A percentile compares a stretch with the other conserved stretches of the same genome.
Evolutionary conservation across 2,113 vertebrate species (phyloP).

Genomic region (Lutjanus erythropterus): DNA sequence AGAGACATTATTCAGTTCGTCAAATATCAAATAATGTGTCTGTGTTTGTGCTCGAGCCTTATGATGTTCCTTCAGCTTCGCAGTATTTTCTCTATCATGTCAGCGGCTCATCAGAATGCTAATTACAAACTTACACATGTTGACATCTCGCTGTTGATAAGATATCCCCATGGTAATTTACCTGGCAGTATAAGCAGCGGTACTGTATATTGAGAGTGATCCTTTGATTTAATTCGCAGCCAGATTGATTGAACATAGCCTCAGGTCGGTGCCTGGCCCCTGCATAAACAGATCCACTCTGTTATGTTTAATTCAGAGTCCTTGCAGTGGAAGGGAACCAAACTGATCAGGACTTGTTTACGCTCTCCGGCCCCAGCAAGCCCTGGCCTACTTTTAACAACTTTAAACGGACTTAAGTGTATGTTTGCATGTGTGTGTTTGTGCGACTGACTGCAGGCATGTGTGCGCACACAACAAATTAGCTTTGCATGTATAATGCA

Average conservation of each 20-base stretch:
- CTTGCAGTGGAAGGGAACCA: conserved; percentile 69
- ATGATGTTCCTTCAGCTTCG: conserved; percentile 9
- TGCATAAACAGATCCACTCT: conserved; percentile 73
- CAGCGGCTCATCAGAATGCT: conserved; percentile 32
- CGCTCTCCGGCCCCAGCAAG: conserved; percentile 61
- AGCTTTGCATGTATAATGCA: conserved; percentile 78
- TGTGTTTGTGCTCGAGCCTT: neutral
- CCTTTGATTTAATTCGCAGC: conserved; percentile 74
- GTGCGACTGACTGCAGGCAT: conserved; percentile 38
- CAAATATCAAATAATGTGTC: conserved; percentile 4
- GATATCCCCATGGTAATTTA: conserved; percentile 51
- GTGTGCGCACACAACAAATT: conserved; percentile 57
- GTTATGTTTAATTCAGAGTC: conserved; percentile 81
- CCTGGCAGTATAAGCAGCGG: conserved; percentile 53
- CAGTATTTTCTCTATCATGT: conserved; percentile 3
- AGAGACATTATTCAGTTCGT: conserved; percentile 1
- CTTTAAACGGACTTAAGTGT: conserved; percentile 68
- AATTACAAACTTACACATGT: conserved; percentile 65
- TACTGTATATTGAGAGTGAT: conserved; percentile 56
- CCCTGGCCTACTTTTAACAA: conserved; percentile 79
- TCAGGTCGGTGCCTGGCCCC: conserved; percentile 64
- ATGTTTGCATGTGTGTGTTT: conserved; percentile 29
- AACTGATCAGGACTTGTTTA: conserved; percentile 80
- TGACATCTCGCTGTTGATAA: conserved; percentile 63
- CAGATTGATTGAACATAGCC: conserved; percentile 79